These are phyloP conservation scores for Tiphia femorata DNA, from an alignment of 2,888 invertebrate species.

Conservation along the genomic window DNA sequence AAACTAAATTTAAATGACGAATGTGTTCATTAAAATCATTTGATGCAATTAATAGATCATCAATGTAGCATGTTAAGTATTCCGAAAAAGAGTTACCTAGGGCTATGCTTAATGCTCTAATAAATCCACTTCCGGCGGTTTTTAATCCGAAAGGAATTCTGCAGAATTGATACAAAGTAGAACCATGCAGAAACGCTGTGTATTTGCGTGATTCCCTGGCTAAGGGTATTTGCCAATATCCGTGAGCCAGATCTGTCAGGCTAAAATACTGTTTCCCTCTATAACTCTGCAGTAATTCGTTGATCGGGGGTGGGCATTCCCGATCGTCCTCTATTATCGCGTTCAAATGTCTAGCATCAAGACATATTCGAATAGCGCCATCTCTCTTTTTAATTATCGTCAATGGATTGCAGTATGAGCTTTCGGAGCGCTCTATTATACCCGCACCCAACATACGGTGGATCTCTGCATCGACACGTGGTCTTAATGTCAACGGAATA, in stretches of 20 bases:
- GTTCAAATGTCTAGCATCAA: no score
- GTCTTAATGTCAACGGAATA: not conserved
- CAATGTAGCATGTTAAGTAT: constrained; percentile 47
- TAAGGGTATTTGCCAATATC: no score
- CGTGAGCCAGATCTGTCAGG: not conserved
- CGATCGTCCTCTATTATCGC: not conserved
- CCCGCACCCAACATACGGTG: not conserved
- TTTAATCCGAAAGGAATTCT: no score
- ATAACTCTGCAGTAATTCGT: not conserved
- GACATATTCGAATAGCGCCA: not conserved
- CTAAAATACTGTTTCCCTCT: not conserved
- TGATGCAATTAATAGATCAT: no score
- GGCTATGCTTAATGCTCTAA: no score
- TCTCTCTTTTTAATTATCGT: not conserved
- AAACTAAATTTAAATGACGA: constrained; percentile 29
- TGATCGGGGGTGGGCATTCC: not conserved
- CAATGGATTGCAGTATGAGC: not conserved
- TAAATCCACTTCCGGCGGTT: no score
- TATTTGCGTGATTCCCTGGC: no score
- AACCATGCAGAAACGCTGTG: no score
- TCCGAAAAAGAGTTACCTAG: constrained; percentile 42
- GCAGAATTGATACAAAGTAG: no score
- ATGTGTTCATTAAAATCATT: constrained; percentile 38
- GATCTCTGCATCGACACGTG: not conserved
- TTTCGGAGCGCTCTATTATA: not conserved